Base-by-base conservation (phyloP, 1,140 invertebrate genomes). In the Papilio dardanus region DNA sequence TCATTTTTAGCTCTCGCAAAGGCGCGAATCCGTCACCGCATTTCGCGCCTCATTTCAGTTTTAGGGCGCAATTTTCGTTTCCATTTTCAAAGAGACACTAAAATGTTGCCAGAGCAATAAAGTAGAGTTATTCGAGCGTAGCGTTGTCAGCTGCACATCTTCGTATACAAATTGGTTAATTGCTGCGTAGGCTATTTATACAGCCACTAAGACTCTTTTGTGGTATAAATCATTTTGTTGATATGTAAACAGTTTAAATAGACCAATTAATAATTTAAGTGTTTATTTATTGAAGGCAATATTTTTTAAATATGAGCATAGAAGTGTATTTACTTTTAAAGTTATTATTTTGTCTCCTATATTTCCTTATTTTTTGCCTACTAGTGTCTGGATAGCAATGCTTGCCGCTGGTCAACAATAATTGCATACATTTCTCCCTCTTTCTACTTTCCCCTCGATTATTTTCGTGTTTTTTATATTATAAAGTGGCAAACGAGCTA, bases 131-230 rank as follows among this genome's bases (percentile, higher is more conserved):
- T 80, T 76, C 79, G 80, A 87, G 83, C 90, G 90, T 91, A 77
- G 77, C 85, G 86, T 85, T 89, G 86, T 83, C 86, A 88, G 84
- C 79, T 77, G 71, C 71, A 73, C 77, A 77, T 74, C 76, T 80
- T 84, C 79, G 82, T 80, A 86, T 86, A 89, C 88, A 90, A 92
- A 92, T 92, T 92, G 86, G 88, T 89, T 91, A 91, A 91, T 92
- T 86, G 88, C 87, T 75, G 79, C 69, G 78, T 75, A 54, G 67
- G 81, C 81, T 86, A 88, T 84, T 87, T 87, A 84, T 87, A 71
- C 69, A 50, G n/a, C n/a, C 30, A 14, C 69, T 69, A 37, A 40
- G 28, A 6, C 19, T 67, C 31, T 69, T 69, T 67, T 79, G 77
- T 75, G 28, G 16, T 58, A 21, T 58, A 54, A 74, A 66, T 74